Evolutionary conservation across 2,797 vertebrate genomes (phyloP).

Genomic region (Ptychadena robeensis): DNA sequence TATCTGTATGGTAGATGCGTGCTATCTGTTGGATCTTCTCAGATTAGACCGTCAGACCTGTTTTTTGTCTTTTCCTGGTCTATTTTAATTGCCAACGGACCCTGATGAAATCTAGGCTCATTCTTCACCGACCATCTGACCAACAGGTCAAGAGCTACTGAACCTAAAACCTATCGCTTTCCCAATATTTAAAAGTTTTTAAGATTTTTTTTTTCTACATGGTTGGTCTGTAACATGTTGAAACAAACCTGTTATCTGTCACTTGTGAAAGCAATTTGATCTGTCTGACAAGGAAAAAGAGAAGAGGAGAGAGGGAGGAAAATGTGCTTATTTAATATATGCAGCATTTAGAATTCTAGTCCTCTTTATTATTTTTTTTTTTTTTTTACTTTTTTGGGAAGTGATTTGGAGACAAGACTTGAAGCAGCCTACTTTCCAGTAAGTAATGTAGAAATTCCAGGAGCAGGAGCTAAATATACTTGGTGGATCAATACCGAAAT

Average conservation of each 20-base stretch:
- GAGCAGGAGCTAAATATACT: conserved; percentile 85
- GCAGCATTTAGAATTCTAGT: conserved; percentile 37
- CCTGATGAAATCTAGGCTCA: conserved; percentile 32
- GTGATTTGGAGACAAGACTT: conserved; percentile 83
- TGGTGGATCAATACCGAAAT: conserved; percentile 85
- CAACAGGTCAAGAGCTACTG: neutral
- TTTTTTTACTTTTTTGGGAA: conserved; percentile 70
- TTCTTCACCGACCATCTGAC: conserved; percentile 1
- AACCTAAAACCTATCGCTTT: conserved; percentile 22
- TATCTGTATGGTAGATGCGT: neutral
- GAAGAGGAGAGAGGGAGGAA: conserved; percentile 64
- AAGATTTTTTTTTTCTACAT: conserved; percentile 2
- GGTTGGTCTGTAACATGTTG: conserved; percentile 68
- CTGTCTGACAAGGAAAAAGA: conserved; percentile 66
- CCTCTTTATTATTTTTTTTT: conserved; percentile 10
- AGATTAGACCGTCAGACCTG: neutral
- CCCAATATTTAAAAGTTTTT: neutral
- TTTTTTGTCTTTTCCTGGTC: neutral
- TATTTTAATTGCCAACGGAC: neutral
- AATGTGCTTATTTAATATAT: conserved; percentile 45
- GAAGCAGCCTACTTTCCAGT: conserved; percentile 85
- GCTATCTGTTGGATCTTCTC: neutral
- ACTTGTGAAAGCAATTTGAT: conserved; percentile 77
- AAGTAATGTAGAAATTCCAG: conserved; percentile 87
- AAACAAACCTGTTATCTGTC: conserved; percentile 76